Percentiles rank a stretch among this genome's conserved stretches.
Conservation (phyloP, 2,888 invertebrate species). For the Pristionchus fissidentatus region DNA sequence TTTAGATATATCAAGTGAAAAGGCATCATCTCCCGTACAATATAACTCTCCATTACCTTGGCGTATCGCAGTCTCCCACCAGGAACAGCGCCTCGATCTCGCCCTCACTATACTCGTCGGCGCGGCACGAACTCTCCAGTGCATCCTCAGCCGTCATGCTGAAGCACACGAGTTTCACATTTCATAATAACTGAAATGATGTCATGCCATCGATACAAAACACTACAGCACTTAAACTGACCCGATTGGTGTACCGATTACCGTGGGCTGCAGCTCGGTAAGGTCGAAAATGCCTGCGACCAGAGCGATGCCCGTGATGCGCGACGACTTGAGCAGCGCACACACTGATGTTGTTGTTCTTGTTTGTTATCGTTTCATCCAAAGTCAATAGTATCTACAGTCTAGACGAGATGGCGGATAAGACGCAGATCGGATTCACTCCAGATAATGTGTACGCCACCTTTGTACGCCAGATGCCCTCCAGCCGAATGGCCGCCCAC, state of each 20-base stretch:
- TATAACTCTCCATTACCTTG: background rate
- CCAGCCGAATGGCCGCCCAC: slow-evolving; percentile 45
- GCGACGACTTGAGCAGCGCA: background rate
- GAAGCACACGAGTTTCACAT: background rate
- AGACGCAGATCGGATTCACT: too few relatives aligned
- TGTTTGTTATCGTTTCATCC: too few relatives aligned
- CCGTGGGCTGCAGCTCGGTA: background rate
- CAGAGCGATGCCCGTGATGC: slow-evolving; percentile 31
- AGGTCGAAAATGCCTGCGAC: slow-evolving; percentile 44
- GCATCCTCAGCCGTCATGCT: slow-evolving; percentile 34
- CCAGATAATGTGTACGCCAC: background rate
- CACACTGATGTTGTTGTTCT: background rate
- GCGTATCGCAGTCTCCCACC: slow-evolving; percentile 20
- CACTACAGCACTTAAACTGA: background rate
- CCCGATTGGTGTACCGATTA: slow-evolving; percentile 35
- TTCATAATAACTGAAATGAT: background rate
- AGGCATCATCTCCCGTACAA: background rate
- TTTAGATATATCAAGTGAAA: background rate
- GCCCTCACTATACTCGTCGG: background rate
- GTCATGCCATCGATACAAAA: background rate
- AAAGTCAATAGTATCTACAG: too few relatives aligned
- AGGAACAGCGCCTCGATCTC: slow-evolving; percentile 18
- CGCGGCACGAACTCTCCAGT: background rate
- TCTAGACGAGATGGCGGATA: background rate
- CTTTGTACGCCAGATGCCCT: slow-evolving; percentile 43